phyloP scores from a whole-genome alignment of 2,888 invertebrate genomes.

The Drosophila testacea region DNA sequence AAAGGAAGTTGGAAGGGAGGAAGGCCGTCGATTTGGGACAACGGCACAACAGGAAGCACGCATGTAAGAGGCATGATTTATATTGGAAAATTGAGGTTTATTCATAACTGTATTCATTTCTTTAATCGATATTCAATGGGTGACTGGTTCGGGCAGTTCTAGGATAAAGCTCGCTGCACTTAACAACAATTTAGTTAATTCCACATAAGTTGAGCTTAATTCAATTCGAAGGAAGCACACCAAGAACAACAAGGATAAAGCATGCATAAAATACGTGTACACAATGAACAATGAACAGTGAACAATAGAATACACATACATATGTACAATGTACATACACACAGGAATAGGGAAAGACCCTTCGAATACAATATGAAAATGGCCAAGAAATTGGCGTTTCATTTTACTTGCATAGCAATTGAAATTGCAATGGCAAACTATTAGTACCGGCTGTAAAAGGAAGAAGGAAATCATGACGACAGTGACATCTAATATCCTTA shows the following conservation, averaged over 20 bases:
- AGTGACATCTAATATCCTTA: slow-evolving; percentile 79
- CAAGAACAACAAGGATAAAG: slow-evolving; percentile 45
- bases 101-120: slow-evolving; percentile 24
- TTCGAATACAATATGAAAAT: slow-evolving; percentile 64
- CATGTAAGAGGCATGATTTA: slow-evolving; percentile 67
- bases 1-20: neutral
- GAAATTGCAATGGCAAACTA: slow-evolving; percentile 62
- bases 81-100: slow-evolving; percentile 67
- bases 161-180: slow-evolving; percentile 33
- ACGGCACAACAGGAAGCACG: slow-evolving; percentile 62
- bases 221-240: slow-evolving; percentile 37
- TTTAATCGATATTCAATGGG: slow-evolving; percentile 39
- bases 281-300: slow-evolving; percentile 60
- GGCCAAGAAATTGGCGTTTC: slow-evolving; percentile 64
- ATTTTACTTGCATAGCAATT: slow-evolving; percentile 59
- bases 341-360: slow-evolving; percentile 9
- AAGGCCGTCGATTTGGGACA: slow-evolving; percentile 38
- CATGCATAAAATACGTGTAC: slow-evolving; percentile 65
- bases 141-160: slow-evolving; percentile 10
- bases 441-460: neutral
- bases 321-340: neutral
- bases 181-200: slow-evolving; percentile 67
- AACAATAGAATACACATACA: slow-evolving; percentile 26
- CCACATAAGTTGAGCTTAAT: slow-evolving; percentile 52
- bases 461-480: slow-evolving; percentile 55